Percentiles rank a stretch among this genome's conserved stretches.
Conservation (phyloP, 1,140 invertebrate species). For the Dufourea novaeangliae region DNA sequence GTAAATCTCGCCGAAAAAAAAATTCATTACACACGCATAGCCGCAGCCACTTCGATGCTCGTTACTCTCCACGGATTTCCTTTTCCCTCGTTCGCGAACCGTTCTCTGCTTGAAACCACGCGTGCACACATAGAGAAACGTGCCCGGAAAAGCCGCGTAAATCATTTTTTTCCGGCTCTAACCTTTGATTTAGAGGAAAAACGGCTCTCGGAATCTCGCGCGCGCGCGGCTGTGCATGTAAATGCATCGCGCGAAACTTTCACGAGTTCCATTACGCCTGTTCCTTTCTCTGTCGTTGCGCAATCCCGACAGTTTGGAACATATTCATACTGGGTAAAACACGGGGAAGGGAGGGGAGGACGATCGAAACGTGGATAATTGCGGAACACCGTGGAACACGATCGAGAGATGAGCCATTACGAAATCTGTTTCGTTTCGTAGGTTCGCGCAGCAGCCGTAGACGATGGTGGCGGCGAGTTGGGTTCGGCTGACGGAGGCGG, state of each 20-base stretch:
- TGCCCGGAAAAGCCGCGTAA: neutral
- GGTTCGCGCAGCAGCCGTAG: neutral
- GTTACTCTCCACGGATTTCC: neutral
- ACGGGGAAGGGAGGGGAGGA: neutral
- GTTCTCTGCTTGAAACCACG: neutral
- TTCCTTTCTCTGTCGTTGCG: constrained; percentile 36
- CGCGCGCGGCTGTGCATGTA: neutral
- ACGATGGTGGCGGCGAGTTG: neutral
- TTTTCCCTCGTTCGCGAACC: neutral
- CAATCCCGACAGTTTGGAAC: constrained; percentile 8
- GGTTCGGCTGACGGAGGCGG: neutral
- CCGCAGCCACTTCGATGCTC: neutral
- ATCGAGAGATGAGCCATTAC: constrained; percentile 23
- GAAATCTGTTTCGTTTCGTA: constrained; percentile 6
- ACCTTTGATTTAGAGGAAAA: constrained; percentile 10
- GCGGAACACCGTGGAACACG: neutral
- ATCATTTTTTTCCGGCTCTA: constrained; percentile 15
- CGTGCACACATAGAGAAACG: neutral
- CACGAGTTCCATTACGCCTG: constrained; percentile 29
- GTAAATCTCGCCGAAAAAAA: too few species aligned
- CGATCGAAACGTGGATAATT: constrained; percentile 30
- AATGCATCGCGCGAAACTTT: constrained; percentile 35
- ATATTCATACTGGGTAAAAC: neutral
- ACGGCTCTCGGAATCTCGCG: neutral
- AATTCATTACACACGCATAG: neutral